These are phyloP conservation scores for Setipinna tenuifilis DNA, from an alignment of 2,797 vertebrate species.

Conservation along the genomic window DNA sequence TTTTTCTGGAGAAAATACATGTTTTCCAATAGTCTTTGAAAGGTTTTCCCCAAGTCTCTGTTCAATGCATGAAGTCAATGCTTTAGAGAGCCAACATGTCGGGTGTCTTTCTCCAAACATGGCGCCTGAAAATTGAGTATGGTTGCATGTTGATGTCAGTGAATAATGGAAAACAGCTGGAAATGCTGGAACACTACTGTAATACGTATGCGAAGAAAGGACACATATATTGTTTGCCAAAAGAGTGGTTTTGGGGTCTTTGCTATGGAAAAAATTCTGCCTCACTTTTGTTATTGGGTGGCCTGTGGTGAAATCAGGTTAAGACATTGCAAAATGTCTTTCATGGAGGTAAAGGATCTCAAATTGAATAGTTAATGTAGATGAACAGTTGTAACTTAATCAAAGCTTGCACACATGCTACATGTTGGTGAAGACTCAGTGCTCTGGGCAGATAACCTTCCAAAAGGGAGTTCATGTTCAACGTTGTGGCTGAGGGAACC, in stretches of 20 bases:
- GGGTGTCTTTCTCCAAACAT: conserved; percentile 38
- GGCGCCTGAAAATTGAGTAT: conserved; percentile 51
- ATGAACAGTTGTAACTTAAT: neutral
- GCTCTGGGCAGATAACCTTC: neutral
- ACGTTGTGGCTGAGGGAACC: neutral
- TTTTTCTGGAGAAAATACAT: neutral
- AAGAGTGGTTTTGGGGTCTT: conserved; percentile 17
- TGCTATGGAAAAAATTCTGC: neutral
- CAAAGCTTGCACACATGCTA: neutral
- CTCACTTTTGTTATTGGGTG: neutral
- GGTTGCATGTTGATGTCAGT: conserved; percentile 55
- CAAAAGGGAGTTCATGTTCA: conserved; percentile 7
- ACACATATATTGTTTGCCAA: conserved; percentile 35
- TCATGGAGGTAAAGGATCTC: neutral
- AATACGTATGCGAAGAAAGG: conserved; percentile 48
- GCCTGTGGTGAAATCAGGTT: neutral
- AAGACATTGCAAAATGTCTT: neutral
- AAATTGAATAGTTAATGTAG: neutral
- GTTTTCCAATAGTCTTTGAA: neutral
- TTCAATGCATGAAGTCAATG: neutral
- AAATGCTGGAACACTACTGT: conserved; percentile 40
- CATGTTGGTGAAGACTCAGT: neutral
- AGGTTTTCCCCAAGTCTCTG: neutral
- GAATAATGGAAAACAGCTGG: conserved; percentile 59
- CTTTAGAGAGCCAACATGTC: neutral